These are phyloP conservation scores for Hyles lineata DNA, from an alignment of 2,888 invertebrate genomes.

Conservation along the genomic window DNA sequence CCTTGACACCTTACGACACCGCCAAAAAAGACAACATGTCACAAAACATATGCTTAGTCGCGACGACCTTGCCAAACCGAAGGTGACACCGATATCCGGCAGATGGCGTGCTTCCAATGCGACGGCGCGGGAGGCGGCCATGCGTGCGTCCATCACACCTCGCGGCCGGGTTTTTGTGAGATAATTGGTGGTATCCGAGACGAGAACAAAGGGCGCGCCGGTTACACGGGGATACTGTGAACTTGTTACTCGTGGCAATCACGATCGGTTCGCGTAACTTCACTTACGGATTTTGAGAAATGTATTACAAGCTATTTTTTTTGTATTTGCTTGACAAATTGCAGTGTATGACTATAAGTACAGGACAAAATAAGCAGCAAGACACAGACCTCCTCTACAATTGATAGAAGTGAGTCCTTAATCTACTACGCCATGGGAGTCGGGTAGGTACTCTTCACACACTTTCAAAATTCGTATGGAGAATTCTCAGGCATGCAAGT, in stretches of 20 bases:
- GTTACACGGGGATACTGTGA: slow-evolving; percentile 17
- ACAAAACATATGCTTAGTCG: background rate
- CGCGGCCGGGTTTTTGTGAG: slow-evolving; percentile 33
- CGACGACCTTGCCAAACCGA: background rate
- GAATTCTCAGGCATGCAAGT: no score
- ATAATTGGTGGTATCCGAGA: slow-evolving; percentile 33
- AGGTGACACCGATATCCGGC: slow-evolving; percentile 3
- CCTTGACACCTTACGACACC: no score
- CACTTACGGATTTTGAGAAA: background rate
- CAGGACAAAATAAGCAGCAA: no score
- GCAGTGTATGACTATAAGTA: no score
- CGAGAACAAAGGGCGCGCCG: slow-evolving; percentile 16
- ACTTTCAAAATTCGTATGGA: no score
- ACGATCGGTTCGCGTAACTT: background rate
- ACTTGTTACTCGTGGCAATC: slow-evolving; percentile 10
- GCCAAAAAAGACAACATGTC: background rate
- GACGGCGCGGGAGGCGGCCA: background rate
- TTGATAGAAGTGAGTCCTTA: no score
- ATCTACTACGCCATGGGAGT: no score
- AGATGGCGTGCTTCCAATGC: background rate
- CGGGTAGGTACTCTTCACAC: no score
- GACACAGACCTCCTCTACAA: no score
- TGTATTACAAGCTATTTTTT: no score
- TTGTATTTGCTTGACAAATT: no score
- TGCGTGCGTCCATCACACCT: slow-evolving; percentile 5